Percentiles rank a stretch among this genome's conserved stretches.
phyloP scores from a whole-genome alignment of 2,888 invertebrate species.

The Polymixis flavicincta region DNA sequence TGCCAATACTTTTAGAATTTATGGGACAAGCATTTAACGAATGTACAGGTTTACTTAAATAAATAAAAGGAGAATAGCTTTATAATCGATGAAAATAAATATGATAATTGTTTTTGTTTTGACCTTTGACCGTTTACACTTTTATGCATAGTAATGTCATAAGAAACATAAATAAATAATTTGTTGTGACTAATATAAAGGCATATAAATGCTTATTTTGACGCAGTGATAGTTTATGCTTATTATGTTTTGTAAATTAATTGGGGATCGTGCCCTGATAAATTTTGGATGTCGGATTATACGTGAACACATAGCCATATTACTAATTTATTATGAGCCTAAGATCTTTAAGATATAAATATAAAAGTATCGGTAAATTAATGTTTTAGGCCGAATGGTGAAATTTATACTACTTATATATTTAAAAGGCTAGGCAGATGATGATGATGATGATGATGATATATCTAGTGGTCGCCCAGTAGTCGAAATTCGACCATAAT shows the following conservation, averaged over 20 bases:
- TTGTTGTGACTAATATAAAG: slow-evolving; percentile 24
- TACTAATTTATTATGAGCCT: slow-evolving; percentile 26
- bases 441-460: too few relatives aligned
- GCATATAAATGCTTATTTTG: slow-evolving; percentile 18
- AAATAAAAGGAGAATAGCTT: slow-evolving; percentile 33
- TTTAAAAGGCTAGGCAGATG: too few relatives aligned
- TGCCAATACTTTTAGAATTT: slow-evolving; percentile 25
- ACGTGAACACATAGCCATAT: slow-evolving; percentile 11
- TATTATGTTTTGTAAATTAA: slow-evolving; percentile 40
- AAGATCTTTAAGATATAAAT: slow-evolving; percentile 9
- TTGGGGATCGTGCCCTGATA: slow-evolving; percentile 49
- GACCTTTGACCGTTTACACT: slow-evolving; percentile 22
- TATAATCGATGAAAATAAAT: slow-evolving; percentile 44
- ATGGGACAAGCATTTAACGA: slow-evolving; percentile 31
- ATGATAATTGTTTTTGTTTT: neutral
- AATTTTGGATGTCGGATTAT: slow-evolving; percentile 50
- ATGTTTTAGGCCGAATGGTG: neutral
- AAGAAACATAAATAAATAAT: slow-evolving; percentile 44
- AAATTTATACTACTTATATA: neutral
- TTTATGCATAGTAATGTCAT: slow-evolving; percentile 22
- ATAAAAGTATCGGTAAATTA: neutral
- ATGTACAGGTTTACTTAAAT: slow-evolving; percentile 32
- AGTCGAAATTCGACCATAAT: too few relatives aligned
- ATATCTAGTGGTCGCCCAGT: too few relatives aligned
- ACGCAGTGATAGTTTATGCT: slow-evolving; percentile 22